Conservation (phyloP, 2,797 vertebrate species). For the Pteropus rufus region DNA sequence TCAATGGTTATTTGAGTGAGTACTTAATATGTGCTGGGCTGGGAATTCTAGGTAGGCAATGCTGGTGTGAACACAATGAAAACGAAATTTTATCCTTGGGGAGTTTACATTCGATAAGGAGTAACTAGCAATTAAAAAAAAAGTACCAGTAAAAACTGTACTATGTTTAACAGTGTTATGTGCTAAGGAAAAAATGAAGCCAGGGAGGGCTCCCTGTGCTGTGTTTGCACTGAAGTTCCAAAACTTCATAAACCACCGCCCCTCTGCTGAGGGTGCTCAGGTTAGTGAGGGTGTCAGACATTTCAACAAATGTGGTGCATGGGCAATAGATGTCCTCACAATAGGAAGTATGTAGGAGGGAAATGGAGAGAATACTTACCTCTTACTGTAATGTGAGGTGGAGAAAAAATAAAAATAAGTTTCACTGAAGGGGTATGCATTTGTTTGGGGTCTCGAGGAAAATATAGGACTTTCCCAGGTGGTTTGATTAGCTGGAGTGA, state of each 20-base stretch:
- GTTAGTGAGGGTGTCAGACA: not conserved
- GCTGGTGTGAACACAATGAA: not conserved
- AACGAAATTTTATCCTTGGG: not conserved
- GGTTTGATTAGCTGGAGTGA: not conserved
- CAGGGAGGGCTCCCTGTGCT: not conserved
- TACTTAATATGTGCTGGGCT: not conserved
- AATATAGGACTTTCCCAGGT: not conserved
- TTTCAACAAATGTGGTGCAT: not conserved
- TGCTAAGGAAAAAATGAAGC: not conserved
- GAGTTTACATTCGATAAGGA: not conserved
- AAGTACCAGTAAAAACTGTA: not conserved
- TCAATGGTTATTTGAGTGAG: not conserved
- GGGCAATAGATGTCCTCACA: not conserved
- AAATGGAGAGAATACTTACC: not conserved
- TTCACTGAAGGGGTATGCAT: not conserved
- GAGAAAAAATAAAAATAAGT: not conserved
- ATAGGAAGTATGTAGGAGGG: fast-evolving
- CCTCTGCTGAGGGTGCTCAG: not conserved
- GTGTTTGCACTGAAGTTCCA: not conserved
- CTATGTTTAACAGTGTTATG: not conserved
- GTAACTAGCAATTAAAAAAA: not conserved
- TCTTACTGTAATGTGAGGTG: not conserved
- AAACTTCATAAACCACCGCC: fast-evolving
- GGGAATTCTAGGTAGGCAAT: not conserved
- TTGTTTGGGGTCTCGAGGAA: not conserved